Conservation (phyloP, 2,888 invertebrate species). For the Chalcosyrphus nemorum region DNA sequence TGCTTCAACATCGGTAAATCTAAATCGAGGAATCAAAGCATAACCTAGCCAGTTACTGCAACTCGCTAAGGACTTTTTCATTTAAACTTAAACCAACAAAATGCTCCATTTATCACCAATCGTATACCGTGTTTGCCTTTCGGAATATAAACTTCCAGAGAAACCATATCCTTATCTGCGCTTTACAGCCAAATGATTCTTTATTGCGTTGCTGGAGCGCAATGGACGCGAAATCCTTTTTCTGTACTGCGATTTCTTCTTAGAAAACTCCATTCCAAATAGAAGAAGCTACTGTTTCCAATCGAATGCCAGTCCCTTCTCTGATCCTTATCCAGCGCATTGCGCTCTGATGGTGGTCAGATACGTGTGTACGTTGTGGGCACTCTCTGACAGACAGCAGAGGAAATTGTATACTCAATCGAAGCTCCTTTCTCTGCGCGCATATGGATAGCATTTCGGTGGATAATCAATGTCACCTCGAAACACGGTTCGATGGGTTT, state of each 20-base stretch:
- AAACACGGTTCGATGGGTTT: neutral
- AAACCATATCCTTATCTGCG: neutral
- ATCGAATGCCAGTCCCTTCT: neutral
- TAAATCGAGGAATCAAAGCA: no score
- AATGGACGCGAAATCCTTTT: neutral
- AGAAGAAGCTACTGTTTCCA: neutral
- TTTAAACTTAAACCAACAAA: no score
- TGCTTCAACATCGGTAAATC: no score
- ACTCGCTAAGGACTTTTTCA: no score
- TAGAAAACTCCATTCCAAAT: neutral
- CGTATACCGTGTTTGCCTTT: no score
- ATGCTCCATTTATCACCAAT: no score
- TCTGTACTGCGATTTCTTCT: neutral
- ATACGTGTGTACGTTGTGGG: neutral
- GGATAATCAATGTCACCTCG: neutral
- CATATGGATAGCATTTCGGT: neutral
- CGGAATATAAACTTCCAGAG: neutral
- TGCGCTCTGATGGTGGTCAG: neutral
- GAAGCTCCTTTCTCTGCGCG: neutral
- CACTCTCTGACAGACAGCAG: neutral
- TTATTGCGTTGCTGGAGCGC: neutral
- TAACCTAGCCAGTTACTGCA: no score
- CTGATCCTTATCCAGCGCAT: neutral
- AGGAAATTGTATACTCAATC: neutral
- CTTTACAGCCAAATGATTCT: neutral